Evolutionary conservation across 2,113 vertebrate genomes (phyloP), one percentile per base, ranked within the genome.

Genomic region (Zosterops japonicus): DNA sequence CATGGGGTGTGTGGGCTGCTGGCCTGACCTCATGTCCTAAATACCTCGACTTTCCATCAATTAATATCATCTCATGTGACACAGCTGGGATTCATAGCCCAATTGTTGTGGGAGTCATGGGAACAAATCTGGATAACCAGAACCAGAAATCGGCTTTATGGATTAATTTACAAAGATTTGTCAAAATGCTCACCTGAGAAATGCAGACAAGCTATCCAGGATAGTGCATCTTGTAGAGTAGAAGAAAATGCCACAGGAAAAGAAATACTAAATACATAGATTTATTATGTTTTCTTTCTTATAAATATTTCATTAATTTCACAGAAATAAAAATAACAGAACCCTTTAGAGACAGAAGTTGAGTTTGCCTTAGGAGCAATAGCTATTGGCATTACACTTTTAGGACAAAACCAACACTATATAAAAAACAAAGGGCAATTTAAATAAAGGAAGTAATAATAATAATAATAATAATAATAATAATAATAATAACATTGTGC

Each of bases 281-380:
- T 96, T 95, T 96, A 93, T 93, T 92, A 64, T 50, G 41, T 69
- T 79, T 64, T 86, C 39, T 87, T 82, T 72, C 56, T 89, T 67
- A 90, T 46, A 83, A 87, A 96, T 86, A 91, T 57, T 89, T 86
- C 3, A 64, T 89, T 83, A 11, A 50, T 84, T 68, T 64, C 29
- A 55, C 21, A 67, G 91, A 80, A 92, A 57, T 33, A 72, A 95
- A 80, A 91, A n/a, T 42, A 90, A 50, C 24, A 33, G 44, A 90
- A 83, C 23, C 17, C n/a, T 92, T 80, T 77, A 2, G 8, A 46
- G 41, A 78, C 3, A 9, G 10, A 71, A 53, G 47, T 3, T 65
- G 71, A 63, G 41, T 79, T 41, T 95, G 55, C 55, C 83, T 78
- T 46, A n/a, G 41, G 65, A 78, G 64, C 50, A 79, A 70, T 4